These are phyloP conservation scores for Phyllotreta striolata DNA, from an alignment of 2,888 invertebrate species.

Conservation along the genomic window DNA sequence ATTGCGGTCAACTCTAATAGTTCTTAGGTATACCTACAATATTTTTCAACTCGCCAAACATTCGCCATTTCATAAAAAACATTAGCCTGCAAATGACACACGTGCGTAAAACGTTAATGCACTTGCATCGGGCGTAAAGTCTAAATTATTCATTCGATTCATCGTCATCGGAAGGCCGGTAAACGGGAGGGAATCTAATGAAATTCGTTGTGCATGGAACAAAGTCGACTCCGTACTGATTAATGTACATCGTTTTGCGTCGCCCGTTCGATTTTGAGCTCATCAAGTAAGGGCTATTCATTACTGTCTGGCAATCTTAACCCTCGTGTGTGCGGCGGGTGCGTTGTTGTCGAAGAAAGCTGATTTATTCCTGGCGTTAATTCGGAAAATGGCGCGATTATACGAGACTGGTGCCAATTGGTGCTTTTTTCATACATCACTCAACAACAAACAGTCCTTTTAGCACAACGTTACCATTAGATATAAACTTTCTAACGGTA, in stretches of 20 bases:
- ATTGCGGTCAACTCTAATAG: too few species aligned
- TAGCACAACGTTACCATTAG: too few species aligned
- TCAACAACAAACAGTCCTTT: too few species aligned
- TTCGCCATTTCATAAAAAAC: too few species aligned
- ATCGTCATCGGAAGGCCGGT: slow-evolving; percentile 35
- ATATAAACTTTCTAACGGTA: too few species aligned
- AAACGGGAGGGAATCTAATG: slow-evolving; percentile 40
- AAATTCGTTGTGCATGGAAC: slow-evolving; percentile 49
- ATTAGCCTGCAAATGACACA: too few species aligned
- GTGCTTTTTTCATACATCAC: too few species aligned
- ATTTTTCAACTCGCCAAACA: too few species aligned
- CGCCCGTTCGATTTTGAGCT: slow-evolving; percentile 56
- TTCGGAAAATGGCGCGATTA: not conserved
- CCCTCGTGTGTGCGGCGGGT: slow-evolving; percentile 36
- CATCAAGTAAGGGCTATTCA: slow-evolving; percentile 56
- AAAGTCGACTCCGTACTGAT: slow-evolving; percentile 54
- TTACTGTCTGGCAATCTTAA: slow-evolving; percentile 53
- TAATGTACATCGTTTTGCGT: slow-evolving; percentile 55
- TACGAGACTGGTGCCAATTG: not conserved
- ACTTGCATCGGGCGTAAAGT: slow-evolving; percentile 41
- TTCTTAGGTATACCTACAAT: too few species aligned
- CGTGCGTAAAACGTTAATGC: not conserved
- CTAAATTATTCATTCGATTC: slow-evolving; percentile 51
- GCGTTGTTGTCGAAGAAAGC: slow-evolving; percentile 20
- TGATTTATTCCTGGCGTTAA: not conserved